Percentiles rank a stretch among this genome's conserved stretches.
Evolutionary conservation across 2,888 invertebrate genomes (phyloP).

Genomic region (Gnatocerus cornutus): DNA sequence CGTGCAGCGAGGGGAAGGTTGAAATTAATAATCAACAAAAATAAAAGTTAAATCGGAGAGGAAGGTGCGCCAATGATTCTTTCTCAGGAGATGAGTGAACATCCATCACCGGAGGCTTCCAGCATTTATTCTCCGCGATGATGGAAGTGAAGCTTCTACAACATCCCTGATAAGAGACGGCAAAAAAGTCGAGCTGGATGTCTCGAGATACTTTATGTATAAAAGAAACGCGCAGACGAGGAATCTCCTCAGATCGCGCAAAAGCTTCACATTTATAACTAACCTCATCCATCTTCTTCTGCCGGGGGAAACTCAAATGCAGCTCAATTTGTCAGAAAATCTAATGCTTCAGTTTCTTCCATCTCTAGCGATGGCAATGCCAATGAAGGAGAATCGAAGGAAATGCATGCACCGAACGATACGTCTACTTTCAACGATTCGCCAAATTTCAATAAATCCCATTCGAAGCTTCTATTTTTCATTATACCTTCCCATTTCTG

Average conservation of each 20-base stretch:
- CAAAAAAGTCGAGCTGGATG: conserved; percentile 66
- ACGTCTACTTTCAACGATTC: conserved; percentile 44
- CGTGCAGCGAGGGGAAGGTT: conserved; percentile 19
- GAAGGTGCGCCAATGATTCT: conserved; percentile 3
- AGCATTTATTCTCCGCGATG: conserved; percentile 66
- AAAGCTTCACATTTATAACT: conserved; percentile 74
- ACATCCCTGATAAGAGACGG: conserved; percentile 70
- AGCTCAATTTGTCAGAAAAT: conserved; percentile 74
- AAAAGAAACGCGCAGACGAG: conserved; percentile 70
- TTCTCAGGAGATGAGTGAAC: conserved; percentile 60
- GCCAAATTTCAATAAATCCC: conserved; percentile 41
- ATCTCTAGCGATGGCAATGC: conserved; percentile 55
- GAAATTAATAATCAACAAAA: conserved; percentile 34
- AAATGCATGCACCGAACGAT: conserved; percentile 52
- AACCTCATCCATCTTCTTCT: conserved; percentile 74
- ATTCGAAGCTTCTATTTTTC: conserved; percentile 19
- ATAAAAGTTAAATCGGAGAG: conserved; percentile 16
- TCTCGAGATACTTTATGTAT: conserved; percentile 70
- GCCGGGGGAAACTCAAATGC: conserved; percentile 71
- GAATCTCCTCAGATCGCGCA: conserved; percentile 71
- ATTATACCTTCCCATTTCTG: no score
- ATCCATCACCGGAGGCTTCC: conserved; percentile 65
- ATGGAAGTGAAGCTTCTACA: conserved; percentile 71
- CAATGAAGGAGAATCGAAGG: conserved; percentile 57
- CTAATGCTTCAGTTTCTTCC: conserved; percentile 68